Evolutionary conservation across 2,797 vertebrate genomes (phyloP).

Genomic region (Gymnoscopelus microlampas): DNA sequence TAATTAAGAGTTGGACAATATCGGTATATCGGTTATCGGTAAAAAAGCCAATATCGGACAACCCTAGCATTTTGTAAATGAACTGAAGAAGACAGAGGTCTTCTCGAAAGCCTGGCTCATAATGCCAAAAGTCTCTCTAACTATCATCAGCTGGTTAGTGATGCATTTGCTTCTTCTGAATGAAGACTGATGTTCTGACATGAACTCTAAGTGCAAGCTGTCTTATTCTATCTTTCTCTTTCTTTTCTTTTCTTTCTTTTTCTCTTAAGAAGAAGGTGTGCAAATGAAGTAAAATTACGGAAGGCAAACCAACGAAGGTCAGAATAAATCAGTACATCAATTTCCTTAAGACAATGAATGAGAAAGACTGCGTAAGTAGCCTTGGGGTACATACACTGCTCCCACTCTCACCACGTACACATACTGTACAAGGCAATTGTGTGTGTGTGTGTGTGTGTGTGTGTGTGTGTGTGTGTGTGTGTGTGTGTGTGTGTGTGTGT

Average conservation of each 20-base stretch:
- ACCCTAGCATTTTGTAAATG: rapidly evolving
- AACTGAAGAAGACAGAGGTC: rapidly evolving
- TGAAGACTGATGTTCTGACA: too few species aligned
- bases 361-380: neutral
- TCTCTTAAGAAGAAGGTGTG: neutral
- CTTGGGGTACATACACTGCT: neutral
- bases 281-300: too few species aligned
- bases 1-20: too few species aligned
- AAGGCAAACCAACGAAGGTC: too few species aligned
- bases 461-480: too few species aligned
- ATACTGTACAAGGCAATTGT: too few species aligned
- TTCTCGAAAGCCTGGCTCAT: rapidly evolving
- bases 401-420: neutral
- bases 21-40: too few species aligned
- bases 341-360: neutral
- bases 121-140: rapidly evolving
- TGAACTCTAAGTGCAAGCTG: neutral
- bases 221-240: neutral
- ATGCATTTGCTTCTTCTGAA: too few species aligned
- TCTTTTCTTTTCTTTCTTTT: neutral
- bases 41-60: too few species aligned
- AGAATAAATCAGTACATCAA: neutral
- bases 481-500: too few species aligned
- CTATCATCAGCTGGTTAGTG: neutral
- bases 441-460: too few species aligned